Evolutionary conservation across 2,113 vertebrate species (phyloP).

Genomic region (Peucedramus taeniatus): DNA sequence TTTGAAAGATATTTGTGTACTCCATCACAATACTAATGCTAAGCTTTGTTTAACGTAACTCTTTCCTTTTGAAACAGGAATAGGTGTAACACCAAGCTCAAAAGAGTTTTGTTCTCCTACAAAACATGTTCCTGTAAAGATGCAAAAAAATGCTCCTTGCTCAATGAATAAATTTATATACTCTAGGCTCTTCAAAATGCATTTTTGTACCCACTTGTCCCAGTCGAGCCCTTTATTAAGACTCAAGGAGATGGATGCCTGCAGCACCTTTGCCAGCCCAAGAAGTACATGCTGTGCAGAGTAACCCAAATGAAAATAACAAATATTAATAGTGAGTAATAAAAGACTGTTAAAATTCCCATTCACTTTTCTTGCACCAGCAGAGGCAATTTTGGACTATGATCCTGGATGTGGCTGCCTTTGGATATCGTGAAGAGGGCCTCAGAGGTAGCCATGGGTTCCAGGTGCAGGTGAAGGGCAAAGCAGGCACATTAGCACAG

Average conservation of each 20-base stretch:
- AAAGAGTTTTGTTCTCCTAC: neutral
- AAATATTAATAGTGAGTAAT: neutral
- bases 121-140: neutral
- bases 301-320: neutral
- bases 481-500: neutral
- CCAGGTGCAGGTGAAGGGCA: neutral
- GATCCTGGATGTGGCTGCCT: neutral
- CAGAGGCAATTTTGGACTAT: neutral
- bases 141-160: neutral
- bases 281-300: neutral
- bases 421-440: neutral
- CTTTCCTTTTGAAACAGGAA: conserved; percentile 24
- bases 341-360: neutral
- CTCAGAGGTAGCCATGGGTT: neutral
- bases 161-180: neutral
- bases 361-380: neutral
- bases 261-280: neutral
- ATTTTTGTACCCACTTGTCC: neutral
- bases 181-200: neutral
- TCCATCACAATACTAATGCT: conserved; percentile 24
- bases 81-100: neutral
- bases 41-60: conserved; percentile 5
- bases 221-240: neutral
- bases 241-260: neutral
- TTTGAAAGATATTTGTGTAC: conserved; percentile 1